Percentiles rank a stretch among this genome's conserved stretches.
Evolutionary conservation across 2,113 vertebrate species (phyloP).

Genomic region (Aleadryas rufinucha): DNA sequence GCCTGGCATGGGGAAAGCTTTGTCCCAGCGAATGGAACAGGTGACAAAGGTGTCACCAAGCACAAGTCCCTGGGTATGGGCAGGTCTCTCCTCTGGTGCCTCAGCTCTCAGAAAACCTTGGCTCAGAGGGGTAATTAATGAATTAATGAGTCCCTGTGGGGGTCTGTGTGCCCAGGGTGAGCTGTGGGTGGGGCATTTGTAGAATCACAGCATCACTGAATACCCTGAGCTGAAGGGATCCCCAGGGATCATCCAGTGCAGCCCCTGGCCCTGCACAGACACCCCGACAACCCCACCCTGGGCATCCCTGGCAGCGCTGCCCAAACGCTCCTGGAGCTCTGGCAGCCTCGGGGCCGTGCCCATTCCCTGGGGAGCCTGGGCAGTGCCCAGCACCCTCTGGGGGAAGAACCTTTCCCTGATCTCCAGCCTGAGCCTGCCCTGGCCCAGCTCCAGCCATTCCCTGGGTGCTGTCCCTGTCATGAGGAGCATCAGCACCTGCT

Average conservation of each 20-base stretch:
- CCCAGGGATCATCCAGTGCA: accelerated
- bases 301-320: background rate
- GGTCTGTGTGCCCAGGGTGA: background rate
- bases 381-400: background rate
- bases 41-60: background rate
- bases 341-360: background rate
- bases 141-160: background rate
- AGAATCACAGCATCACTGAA: background rate
- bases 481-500: background rate
- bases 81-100: background rate
- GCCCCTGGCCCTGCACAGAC: accelerated
- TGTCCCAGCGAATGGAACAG: background rate
- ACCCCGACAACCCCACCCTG: background rate
- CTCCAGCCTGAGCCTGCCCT: background rate
- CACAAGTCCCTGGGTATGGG: background rate
- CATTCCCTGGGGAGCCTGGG: background rate
- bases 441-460: background rate
- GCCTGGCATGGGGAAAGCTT: background rate
- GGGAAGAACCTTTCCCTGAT: background rate
- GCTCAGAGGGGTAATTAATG: background rate
- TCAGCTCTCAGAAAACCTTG: accelerated
- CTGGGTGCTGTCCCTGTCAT: background rate
- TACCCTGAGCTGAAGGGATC: background rate
- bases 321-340: background rate
- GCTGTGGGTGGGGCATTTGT: background rate